These are phyloP conservation scores for Gerris lacustris DNA, from an alignment of 2,888 invertebrate species.

Conservation along the genomic window DNA sequence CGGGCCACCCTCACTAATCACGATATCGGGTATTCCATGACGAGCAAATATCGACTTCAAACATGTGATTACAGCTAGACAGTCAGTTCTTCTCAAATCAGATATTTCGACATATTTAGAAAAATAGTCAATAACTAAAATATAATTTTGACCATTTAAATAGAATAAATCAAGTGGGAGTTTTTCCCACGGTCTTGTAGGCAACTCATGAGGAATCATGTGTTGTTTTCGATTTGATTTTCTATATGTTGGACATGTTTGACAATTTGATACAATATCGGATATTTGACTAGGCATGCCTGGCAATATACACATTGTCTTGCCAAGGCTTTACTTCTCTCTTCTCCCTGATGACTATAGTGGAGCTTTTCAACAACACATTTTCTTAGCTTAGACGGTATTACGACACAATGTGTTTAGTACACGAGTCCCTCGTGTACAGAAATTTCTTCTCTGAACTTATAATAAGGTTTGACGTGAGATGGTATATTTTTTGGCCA, in stretches of 20 bases:
- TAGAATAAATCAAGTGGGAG: conserved; percentile 33
- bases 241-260: background rate
- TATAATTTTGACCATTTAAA: conserved; percentile 26
- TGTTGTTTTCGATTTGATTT: no score
- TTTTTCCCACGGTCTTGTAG: conserved; percentile 30
- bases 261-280: background rate
- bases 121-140: conserved; percentile 30
- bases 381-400: conserved; percentile 13
- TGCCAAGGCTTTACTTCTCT: background rate
- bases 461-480: conserved; percentile 23
- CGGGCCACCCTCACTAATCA: conserved; percentile 18
- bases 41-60: conserved; percentile 18
- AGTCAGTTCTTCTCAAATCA: conserved; percentile 21
- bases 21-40: conserved; percentile 14
- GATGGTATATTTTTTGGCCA: conserved; percentile 18
- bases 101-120: conserved; percentile 28
- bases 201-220: conserved; percentile 28
- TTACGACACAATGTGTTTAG: conserved; percentile 15
- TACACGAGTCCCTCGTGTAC: background rate
- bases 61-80: conserved; percentile 22
- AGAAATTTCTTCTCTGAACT: conserved; percentile 18
- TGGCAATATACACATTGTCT: background rate
- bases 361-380: conserved; percentile 7
- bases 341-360: background rate
- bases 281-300: background rate